Conservation (phyloP, 2,797 vertebrate species). For the Sebastes steindachneri region DNA sequence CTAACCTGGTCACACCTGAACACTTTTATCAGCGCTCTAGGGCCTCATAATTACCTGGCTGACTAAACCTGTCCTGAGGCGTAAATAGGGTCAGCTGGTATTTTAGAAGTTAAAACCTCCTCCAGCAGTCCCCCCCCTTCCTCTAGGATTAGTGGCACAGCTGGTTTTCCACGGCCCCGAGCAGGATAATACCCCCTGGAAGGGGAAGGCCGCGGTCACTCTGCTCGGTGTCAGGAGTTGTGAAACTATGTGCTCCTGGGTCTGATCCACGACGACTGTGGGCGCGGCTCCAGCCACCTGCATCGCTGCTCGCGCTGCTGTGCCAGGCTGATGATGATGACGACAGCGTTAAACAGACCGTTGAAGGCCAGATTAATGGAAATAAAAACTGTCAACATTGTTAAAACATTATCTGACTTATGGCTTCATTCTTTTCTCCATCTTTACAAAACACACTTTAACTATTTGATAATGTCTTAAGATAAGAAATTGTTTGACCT, state of each 20-base stretch:
- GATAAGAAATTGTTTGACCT: not conserved
- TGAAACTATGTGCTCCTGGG: constrained; percentile 48
- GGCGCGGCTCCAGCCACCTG: constrained; percentile 42
- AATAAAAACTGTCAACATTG: constrained; percentile 73
- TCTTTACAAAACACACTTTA: not conserved
- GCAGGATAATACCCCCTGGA: constrained; percentile 27
- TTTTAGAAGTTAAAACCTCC: constrained; percentile 16
- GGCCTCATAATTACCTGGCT: constrained; percentile 49
- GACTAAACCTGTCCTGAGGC: constrained; percentile 42
- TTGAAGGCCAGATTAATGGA: constrained; percentile 65
- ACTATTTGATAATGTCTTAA: not conserved
- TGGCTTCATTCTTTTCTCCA: constrained; percentile 18
- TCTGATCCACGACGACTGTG: constrained; percentile 11
- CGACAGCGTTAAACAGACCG: constrained; percentile 35
- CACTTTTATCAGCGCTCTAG: constrained; percentile 39
- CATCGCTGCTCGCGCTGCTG: constrained; percentile 17
- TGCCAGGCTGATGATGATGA: constrained; percentile 44
- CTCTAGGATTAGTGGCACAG: constrained; percentile 55
- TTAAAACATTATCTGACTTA: constrained; percentile 39
- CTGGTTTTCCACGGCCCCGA: constrained; percentile 71
- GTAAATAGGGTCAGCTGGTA: constrained; percentile 37
- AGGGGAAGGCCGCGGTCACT: constrained; percentile 34
- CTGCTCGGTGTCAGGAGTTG: constrained; percentile 34
- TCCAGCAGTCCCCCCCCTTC: not conserved
- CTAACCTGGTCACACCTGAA: constrained; percentile 9